Evolutionary conservation across 2,113 vertebrate species (phyloP), one percentile per base, ranked within the genome.

Genomic region (western clawed frog (Xenopus tropicalis)): DNA sequence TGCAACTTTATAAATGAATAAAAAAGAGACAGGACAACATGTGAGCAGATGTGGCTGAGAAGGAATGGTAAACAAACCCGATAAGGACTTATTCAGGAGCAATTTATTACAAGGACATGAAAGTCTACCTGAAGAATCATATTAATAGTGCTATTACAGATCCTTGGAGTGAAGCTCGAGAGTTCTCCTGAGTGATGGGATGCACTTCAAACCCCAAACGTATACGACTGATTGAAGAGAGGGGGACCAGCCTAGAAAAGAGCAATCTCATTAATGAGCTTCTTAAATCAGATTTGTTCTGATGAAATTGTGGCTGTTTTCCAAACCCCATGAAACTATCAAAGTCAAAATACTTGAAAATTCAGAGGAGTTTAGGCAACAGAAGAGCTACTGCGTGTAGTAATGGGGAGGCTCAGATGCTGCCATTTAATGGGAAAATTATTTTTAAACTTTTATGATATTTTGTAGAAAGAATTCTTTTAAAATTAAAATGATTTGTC

Each of bases 241-340:
- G 66, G 56, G 64, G 72, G 72, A 68, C 72, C 57, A 20, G 56
- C 64, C 66, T 20, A 68, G 72, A 52, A 68, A 74, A 74, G 72
- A 68, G 72, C 72, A 74, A 74, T 74, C 72, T 74, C 72, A 74
- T 74, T 74, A 74, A 74, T 48, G 66, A 68, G 61, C 54, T 74
- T 56, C 57, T 74, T 74, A 74, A 74, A 74, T 74, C 72, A 68
- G 56, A 68, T 74, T 74, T 74, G 56, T 46, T 44, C 72, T 74
- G 72, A 74, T 74, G 72, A 74, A 61, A 68, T 48, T 42, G 64
- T 74, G 72, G 72, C 72, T 68, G 44, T 44, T 74, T 68, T 74
- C 72, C 72, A 74, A 59, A 57, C n/a, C 58, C 29, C 7, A 20
- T 12, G 58, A 61, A 51, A 48, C 64, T 61, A 46, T 42, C 21